Percentiles rank a stretch among this genome's conserved stretches.
Conservation (phyloP, 2,797 vertebrate genomes). For the Lagodon rhomboides region DNA sequence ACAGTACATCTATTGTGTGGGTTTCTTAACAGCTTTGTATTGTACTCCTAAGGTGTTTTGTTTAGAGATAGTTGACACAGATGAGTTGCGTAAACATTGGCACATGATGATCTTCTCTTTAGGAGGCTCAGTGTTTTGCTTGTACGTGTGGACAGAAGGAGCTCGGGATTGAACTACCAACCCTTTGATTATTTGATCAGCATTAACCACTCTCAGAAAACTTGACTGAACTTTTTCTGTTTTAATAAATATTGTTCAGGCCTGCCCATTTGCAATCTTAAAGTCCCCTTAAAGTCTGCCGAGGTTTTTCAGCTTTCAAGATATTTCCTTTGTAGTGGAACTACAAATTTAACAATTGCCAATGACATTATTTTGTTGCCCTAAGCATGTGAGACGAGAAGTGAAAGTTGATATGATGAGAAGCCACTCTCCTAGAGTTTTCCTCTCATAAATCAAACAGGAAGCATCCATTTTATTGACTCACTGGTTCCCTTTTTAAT, state of each 20-base stretch:
- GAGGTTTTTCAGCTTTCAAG: background rate
- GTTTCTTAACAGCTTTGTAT: conserved; percentile 4
- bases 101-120: background rate
- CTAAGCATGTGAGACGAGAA: background rate
- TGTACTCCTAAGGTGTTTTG: background rate
- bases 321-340: background rate
- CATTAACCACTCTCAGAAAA: background rate
- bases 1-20: background rate
- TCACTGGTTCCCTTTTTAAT: too few relatives aligned
- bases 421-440: background rate
- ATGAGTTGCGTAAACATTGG: background rate
- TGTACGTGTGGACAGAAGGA: background rate
- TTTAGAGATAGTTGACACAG: too few relatives aligned
- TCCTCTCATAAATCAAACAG: background rate
- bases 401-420: background rate
- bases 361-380: background rate
- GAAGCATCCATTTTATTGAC: background rate
- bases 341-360: background rate
- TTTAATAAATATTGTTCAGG: background rate
- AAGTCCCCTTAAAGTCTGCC: background rate
- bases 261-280: background rate
- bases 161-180: background rate
- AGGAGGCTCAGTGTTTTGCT: background rate
- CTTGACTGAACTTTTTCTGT: background rate
- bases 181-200: background rate